A percentile compares a stretch with the other conserved stretches of the same genome.
phyloP scores from a whole-genome alignment of 2,797 vertebrate species.

The Myoxocephalus aenaeus region DNA sequence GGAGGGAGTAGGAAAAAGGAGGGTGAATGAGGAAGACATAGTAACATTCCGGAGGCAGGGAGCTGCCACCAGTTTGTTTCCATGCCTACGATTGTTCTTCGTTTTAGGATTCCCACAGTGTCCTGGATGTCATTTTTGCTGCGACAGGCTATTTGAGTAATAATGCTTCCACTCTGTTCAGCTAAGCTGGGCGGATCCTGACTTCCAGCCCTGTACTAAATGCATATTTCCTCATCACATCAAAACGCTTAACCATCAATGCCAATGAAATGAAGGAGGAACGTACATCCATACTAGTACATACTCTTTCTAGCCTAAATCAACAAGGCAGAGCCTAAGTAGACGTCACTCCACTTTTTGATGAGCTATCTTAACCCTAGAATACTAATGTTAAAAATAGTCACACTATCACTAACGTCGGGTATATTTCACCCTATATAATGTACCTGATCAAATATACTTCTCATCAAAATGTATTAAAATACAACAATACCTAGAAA shows the following conservation, averaged over 20 bases:
- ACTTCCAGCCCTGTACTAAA: not conserved
- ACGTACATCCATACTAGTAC: not conserved
- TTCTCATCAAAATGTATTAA: too few species aligned
- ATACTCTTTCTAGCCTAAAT: not conserved
- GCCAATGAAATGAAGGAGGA: not conserved
- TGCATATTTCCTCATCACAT: not conserved
- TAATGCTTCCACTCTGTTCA: not conserved
- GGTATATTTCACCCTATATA: too few species aligned
- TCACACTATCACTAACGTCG: too few species aligned
- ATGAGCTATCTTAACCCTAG: not conserved
- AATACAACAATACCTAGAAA: too few species aligned
- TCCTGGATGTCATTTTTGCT: not conserved
- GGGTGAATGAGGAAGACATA: conserved; percentile 18
- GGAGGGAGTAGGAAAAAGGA: not conserved
- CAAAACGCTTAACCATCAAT: too few species aligned
- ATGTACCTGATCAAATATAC: too few species aligned
- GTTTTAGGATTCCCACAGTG: conserved; percentile 31
- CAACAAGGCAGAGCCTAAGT: not conserved
- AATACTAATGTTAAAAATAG: too few species aligned
- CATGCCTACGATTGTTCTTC: conserved; percentile 28
- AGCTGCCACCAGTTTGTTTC: conserved; percentile 46
- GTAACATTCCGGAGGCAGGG: conserved; percentile 44
- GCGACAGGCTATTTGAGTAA: not conserved
- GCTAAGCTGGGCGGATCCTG: not conserved
- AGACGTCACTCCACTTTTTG: not conserved